Base-by-base conservation (phyloP, 2,888 invertebrate genomes). In the Lingula anatina region DNA sequence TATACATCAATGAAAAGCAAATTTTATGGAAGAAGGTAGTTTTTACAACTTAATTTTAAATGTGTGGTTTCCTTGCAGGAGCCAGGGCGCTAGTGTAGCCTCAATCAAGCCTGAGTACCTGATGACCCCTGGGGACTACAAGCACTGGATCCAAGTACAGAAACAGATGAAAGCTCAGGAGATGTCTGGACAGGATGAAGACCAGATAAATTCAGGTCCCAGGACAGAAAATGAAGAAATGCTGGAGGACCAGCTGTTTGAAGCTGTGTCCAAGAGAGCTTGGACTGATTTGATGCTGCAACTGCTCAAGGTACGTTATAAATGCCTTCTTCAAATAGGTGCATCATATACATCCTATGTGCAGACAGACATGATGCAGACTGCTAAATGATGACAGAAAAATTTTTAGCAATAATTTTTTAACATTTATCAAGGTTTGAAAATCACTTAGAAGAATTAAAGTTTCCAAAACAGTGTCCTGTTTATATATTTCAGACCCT, bases 221-320 rank as follows among this genome's bases (percentile, higher is more conserved):
- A 56, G 51, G 18, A 50, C 66, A 18, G 61, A 64, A 23, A 60
- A 61, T 31, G 71, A 71, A 47, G 68, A 68, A 42, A 62, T 65
- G 28, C 55, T 73, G 15, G 70, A 68, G 35, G 70, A 70, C 46
- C 67, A 71, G 44, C 61, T 73, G 27, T 77, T 76, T 66, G 76
- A 76, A 57, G 68, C 69, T 3, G 66, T 77, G 4, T 74, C 75
- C 9, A 75, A 71, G 53, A 58, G 73, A 40, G 69, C 74, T 26
- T 77, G 77, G 77, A 68, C 73, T 5, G 76, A 76, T 54, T 59
- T 76, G 18, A 60, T 76, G 9, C 60, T 77, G 21, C 77, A 77
- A 57, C 58, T 74, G 9, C 55, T 71, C 46, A 77, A 77, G 71
- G 75, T 75, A 42, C 28, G 41, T 18, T 12, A 24, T 5, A 23